Conservation (phyloP, 2,113 vertebrate genomes). For the Prolemur simus region DNA sequence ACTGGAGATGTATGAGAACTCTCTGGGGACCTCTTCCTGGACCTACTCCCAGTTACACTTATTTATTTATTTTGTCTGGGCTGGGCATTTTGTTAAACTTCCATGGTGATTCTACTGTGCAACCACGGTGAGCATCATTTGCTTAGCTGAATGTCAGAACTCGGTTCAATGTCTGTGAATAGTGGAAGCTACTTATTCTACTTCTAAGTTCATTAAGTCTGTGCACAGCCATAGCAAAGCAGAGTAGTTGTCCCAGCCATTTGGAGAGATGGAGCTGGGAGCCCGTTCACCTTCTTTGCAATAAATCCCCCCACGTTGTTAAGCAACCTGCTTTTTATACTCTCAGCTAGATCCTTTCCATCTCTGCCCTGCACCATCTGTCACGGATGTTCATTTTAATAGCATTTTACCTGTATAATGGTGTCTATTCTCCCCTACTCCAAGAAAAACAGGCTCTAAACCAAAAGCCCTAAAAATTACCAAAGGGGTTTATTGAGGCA, state of each 20-base stretch:
- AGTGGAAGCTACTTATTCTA: not conserved
- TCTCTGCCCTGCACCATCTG: not conserved
- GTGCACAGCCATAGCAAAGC: not conserved
- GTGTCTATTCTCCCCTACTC: not conserved
- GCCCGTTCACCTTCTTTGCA: not conserved
- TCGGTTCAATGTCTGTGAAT: not conserved
- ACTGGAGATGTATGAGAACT: not conserved
- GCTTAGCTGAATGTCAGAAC: not conserved
- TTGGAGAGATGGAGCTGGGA: not conserved
- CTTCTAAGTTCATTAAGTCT: not conserved
- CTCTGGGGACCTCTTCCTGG: not conserved
- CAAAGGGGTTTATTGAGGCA: not conserved
- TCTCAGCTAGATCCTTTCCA: not conserved
- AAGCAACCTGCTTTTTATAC: not conserved
- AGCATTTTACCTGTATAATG: not conserved
- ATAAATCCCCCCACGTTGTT: not conserved
- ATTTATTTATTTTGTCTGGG: not conserved
- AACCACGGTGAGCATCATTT: not conserved
- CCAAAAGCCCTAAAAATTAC: not conserved
- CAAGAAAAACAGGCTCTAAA: not conserved
- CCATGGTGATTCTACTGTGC: not conserved
- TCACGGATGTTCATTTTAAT: not conserved
- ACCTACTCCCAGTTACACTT: not conserved
- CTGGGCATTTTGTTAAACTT: not conserved
- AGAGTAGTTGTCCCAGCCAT: not conserved